Conservation (phyloP, 2,797 vertebrate genomes). For the Uromys caudimaculatus region DNA sequence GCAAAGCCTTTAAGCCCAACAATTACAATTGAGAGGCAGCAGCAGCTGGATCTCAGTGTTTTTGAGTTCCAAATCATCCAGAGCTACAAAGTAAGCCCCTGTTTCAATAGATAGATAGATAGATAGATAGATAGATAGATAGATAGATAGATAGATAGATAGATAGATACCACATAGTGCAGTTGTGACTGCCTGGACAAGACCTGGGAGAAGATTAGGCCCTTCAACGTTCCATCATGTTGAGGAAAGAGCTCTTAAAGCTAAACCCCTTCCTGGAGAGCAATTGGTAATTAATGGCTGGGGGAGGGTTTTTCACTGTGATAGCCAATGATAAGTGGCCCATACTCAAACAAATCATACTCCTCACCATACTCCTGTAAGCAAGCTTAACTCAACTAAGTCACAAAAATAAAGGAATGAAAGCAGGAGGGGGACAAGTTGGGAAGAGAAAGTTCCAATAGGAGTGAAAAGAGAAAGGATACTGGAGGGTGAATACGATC, state of each 20-base stretch:
- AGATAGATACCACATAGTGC: neutral
- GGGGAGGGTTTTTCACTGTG: neutral
- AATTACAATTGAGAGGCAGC: neutral
- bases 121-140: rapidly evolving
- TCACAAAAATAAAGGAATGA: neutral
- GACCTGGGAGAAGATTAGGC: neutral
- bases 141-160: rapidly evolving
- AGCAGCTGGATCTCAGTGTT: neutral
- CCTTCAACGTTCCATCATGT: neutral
- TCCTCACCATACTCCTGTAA: neutral
- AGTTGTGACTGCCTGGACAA: neutral
- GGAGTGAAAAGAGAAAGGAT: neutral
- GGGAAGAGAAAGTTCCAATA: neutral
- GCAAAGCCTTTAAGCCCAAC: neutral
- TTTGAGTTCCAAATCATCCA: neutral
- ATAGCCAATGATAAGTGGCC: neutral
- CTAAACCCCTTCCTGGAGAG: neutral
- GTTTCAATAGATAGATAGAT: neutral
- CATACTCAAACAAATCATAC: neutral
- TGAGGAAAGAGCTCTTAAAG: neutral
- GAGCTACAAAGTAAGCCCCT: neutral
- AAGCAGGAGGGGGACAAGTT: neutral
- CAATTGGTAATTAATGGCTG: neutral
- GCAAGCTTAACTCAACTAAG: neutral
- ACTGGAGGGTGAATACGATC: neutral